Base-by-base conservation (phyloP, 1,140 invertebrate genomes). In the Brachionus calyciflorus region DNA sequence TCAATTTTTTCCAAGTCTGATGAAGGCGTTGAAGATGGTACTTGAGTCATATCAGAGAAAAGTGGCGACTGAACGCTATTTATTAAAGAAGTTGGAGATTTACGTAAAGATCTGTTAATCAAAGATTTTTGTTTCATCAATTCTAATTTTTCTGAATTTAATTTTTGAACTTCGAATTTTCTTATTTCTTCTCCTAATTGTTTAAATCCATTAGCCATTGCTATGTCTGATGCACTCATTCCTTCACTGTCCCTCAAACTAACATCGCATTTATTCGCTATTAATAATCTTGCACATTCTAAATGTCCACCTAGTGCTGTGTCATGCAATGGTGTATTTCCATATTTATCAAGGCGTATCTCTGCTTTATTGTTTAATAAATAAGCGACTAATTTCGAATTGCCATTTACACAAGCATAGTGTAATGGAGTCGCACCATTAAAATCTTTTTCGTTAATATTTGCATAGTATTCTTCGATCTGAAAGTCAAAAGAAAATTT, bases 291-390 rank as follows among this genome's bases (percentile, higher is more conserved):
- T 78, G 82, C 83, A 65, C 82, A 87, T 78, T 87, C 86, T 7
- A 86, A 85, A 12, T 86, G 83, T 5, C 87, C 87, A 21, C 83
- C 78, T 28, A 80, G 78, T 30, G 87, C 87, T 24, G 87, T 86
- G 73, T 82, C 80, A 78, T 88, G 87, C n/a, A 88, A 80, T 3
- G 86, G 81, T 5, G 86, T 86, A 24, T 80, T 78, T 4, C 84
- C 83, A 73, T 80, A 81, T 4, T 81, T 77, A 78, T 88, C 87
- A 17, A 2, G 9, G 5, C 12, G 49, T 19, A 70, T 70, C 26
- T 70, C 21, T 3, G 48, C 65, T 19, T 28, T 19, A 33, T 51
- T 49, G 2, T n/a, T 49, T n/a, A 70, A n/a, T 12, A 70, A 37
- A 49, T 49, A 51, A 17, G 44, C 46, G 5, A 49, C 46, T 1